phyloP scores from a whole-genome alignment of 2,113 vertebrate species.

The Tenrec ecaudatus region DNA sequence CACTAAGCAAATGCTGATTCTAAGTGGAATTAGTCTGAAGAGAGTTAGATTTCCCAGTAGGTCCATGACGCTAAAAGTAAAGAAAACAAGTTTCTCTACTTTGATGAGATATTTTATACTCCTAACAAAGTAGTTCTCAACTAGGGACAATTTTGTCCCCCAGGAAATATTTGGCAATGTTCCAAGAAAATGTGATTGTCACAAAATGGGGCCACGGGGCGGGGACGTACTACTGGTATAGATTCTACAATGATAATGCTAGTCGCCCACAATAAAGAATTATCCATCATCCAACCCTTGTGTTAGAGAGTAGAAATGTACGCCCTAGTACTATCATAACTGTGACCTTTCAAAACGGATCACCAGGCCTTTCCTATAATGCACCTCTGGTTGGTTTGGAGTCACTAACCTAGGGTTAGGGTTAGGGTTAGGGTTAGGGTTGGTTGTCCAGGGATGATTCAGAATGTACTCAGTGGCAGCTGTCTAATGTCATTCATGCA shows the following conservation, averaged over 20 bases:
- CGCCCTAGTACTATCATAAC: no score
- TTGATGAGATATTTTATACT: not conserved
- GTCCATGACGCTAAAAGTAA: not conserved
- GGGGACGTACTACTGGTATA: not conserved
- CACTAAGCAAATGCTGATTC: constrained; percentile 4
- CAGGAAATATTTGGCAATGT: not conserved
- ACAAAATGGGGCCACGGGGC: not conserved
- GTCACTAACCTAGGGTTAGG: no score
- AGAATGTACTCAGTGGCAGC: not conserved
- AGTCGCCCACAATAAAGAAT: not conserved
- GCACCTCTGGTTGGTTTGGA: not conserved
- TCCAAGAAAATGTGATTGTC: not conserved
- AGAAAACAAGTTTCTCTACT: constrained; percentile 38
- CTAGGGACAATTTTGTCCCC: not conserved
- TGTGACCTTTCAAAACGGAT: no score
- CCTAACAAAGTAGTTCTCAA: not conserved
- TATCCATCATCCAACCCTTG: not conserved
- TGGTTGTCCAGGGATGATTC: not conserved
- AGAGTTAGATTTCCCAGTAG: not conserved
- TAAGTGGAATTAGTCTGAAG: constrained; percentile 18
- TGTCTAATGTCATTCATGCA: not conserved
- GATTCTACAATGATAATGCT: not conserved
- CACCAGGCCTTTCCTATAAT: no score
- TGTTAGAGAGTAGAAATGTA: no score
- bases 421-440: no score